phyloP scores from a whole-genome alignment of 2,888 invertebrate genomes.

The Eilema caniola region DNA sequence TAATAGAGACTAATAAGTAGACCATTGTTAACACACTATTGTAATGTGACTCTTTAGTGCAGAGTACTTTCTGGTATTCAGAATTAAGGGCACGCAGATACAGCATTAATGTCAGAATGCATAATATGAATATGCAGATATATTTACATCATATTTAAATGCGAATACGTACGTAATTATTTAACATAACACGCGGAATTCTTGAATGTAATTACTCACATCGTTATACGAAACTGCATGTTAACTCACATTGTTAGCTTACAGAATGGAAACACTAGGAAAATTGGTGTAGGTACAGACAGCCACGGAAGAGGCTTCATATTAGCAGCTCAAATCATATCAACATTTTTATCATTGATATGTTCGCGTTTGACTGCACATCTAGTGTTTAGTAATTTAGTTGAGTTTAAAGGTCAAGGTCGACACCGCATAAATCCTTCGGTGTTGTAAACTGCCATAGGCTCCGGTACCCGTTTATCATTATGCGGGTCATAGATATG shows the following conservation, averaged over 20 bases:
- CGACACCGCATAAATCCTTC: not conserved
- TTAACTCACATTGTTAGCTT: not conserved
- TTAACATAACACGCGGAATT: slow-evolving; percentile 4
- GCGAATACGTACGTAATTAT: not conserved
- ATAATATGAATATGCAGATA: not conserved
- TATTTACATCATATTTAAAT: not conserved
- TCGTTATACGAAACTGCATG: slow-evolving; percentile 7
- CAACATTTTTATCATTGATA: too few relatives aligned
- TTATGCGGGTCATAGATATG: not conserved
- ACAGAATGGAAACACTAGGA: slow-evolving; percentile 2
- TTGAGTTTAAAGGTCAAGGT: too few relatives aligned
- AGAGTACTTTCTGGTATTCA: not conserved
- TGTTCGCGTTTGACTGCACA: too few relatives aligned
- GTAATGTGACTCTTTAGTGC: too few relatives aligned
- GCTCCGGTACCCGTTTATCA: not conserved
- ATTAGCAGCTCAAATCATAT: too few relatives aligned
- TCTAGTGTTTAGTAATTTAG: too few relatives aligned
- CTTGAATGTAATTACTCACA: not conserved
- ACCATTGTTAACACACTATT: too few relatives aligned
- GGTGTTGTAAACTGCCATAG: not conserved
- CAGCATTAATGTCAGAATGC: not conserved
- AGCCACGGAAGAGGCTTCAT: not conserved
- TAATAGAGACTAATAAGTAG: too few relatives aligned
- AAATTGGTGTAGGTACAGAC: slow-evolving; percentile 1
- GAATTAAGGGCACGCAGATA: not conserved